Base-by-base conservation (phyloP, 1,140 invertebrate species). In the Nylanderia fulva region DNA sequence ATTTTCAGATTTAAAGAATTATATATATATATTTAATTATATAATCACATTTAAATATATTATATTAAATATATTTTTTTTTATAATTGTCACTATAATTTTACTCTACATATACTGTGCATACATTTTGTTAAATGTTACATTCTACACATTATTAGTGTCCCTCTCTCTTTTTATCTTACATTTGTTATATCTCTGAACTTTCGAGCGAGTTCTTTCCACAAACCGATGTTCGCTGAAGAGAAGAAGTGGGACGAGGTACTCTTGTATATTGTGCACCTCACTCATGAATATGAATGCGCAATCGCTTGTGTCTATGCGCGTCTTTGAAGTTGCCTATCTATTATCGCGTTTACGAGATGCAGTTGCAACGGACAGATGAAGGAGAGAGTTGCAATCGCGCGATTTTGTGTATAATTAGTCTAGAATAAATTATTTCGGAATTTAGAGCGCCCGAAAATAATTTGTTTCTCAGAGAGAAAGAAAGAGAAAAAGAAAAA, bases 271-370 rank as follows among this genome's bases (percentile, higher is more conserved):
- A 68, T 68, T 56, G 64, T 61, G 39, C 27, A 29, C 61, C 21
- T 52, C 52, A 71, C 82, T 48, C 72, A 87, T 77, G 72, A 85
- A 88, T 85, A 85, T 82, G 87, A 88, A 88, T 56, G 60, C 42
- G 54, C 69, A 82, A 72, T 79, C 33, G 69, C 21, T n/a, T 4
- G 29, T 68, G 58, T 71, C 74, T 76, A 63, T 18, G 74, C 27
- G 61, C 52, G 63, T 83, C 76, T 85, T 71, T 80, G 75, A 82
- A 69, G 76, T 71, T 82, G 56, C 45, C 21, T 71, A 88, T 88
- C 76, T 79, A 68, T 86, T 76, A 88, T 61, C 64, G 15, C 69
- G 42, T 86, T 82, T 72, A 74, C 42, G 56, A 85, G 86, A 84
- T 76, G 18, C 33, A 29, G 39, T 58, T 61, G n/a, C 52, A 27